Base-by-base conservation (phyloP, 2,888 invertebrate genomes). In the Chrysotoxum bicinctum region DNA sequence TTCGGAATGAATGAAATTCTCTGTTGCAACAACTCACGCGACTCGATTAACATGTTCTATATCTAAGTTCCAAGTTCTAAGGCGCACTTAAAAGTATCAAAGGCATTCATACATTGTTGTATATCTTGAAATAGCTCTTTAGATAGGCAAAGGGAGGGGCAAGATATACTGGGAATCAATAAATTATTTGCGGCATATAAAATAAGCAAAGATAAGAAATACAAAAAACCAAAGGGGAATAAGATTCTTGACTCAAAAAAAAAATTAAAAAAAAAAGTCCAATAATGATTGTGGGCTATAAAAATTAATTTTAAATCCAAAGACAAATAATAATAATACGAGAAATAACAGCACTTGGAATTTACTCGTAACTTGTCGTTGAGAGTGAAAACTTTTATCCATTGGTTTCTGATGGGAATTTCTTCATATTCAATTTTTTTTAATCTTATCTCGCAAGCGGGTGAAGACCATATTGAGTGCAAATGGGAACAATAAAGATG, bases 1-100 rank as follows among this genome's bases (percentile, higher is more conserved):
- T 37, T 58, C 9, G 16, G 64, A 73, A 79, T 79, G 79, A 83
- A 83, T 79, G 79, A 70, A 78, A 69, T 32, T 64, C 64, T 74
- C 50, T 83, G 79, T 83, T 40, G n/a, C 3, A 58, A 52, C 3
- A 58, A 52, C 54, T 82, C 68, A 73, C 52, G 58, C 77, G 54
- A 69, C 73, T 69, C 58, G 50, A 64, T 83, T 79, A 69, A 74
- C 68, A 78, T 79, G 78, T 68, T 60, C 21, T 58, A n/a, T 56
- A 37, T 58, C 14, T n/a, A 60, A 23, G 10, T 37, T 58, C 37
- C 58, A 62, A 62, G 43, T 45, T 45, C 45, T 54, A 26, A 76
- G 30, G 40, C 70, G 64, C 52, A 76, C 40, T 64, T 69, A 40
- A 60, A 43, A 62, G 16, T 37, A 23, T 40, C 37, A 10, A 37